These are phyloP conservation scores for Gambusia yucatana DNA, from an alignment of 2,797 vertebrate genomes.

Conservation along the genomic window DNA sequence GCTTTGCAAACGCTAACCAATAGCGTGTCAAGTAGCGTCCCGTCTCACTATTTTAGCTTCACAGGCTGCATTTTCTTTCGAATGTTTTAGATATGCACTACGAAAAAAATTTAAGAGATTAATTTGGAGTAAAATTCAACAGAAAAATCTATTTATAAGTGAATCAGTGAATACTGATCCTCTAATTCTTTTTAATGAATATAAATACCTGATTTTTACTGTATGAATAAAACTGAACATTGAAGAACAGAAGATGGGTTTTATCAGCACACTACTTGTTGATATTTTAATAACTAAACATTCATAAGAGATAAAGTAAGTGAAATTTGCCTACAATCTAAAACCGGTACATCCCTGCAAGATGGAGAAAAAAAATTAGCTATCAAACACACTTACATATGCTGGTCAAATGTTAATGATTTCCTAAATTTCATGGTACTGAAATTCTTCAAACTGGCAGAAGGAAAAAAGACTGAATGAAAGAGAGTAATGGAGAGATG, in stretches of 20 bases:
- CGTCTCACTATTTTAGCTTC: neutral
- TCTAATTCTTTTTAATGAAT: neutral
- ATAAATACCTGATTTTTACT: neutral
- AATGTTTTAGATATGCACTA: neutral
- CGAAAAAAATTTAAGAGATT: neutral
- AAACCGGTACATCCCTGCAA: neutral
- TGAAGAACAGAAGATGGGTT: neutral
- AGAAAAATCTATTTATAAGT: neutral
- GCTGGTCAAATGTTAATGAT: slow-evolving; percentile 63
- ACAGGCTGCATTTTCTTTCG: neutral
- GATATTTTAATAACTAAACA: neutral
- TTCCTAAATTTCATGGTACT: slow-evolving; percentile 56
- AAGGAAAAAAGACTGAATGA: slow-evolving; percentile 45
- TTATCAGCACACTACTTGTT: neutral
- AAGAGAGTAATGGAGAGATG: slow-evolving; percentile 16
- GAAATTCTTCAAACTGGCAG: slow-evolving; percentile 45
- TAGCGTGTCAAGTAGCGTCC: neutral
- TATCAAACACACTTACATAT: slow-evolving; percentile 1
- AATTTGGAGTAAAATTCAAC: neutral
- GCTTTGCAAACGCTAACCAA: neutral
- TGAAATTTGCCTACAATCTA: neutral
- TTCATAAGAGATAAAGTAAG: neutral
- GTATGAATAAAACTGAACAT: neutral
- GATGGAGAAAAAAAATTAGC: neutral
- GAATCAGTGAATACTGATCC: too few species aligned